These are phyloP conservation scores for Rhyacophila evoluta DNA, from an alignment of 2,888 invertebrate species.

Conservation along the genomic window DNA sequence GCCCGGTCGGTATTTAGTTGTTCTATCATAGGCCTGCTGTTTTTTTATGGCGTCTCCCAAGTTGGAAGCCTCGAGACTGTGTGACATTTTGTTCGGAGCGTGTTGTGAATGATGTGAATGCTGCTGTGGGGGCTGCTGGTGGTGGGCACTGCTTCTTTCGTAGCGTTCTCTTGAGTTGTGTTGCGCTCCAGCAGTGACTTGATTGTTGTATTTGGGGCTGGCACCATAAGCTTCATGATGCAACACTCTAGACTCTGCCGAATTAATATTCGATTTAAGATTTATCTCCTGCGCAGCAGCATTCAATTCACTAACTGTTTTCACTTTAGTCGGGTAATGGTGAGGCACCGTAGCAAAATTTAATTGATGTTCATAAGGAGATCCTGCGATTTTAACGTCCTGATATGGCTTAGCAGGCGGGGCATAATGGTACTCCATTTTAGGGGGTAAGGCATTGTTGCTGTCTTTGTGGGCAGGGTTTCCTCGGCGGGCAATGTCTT, in stretches of 20 bases:
- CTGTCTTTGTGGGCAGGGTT: constrained; percentile 32
- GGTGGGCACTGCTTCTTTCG: constrained; percentile 40
- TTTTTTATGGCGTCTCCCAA: constrained; percentile 44
- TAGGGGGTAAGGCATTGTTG: constrained; percentile 33
- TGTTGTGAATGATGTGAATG: no score
- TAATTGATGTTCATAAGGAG: constrained; percentile 51
- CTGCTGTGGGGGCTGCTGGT: no score
- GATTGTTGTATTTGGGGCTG: constrained; percentile 49
- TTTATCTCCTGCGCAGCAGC: constrained; percentile 51
- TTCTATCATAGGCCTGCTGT: constrained; percentile 34
- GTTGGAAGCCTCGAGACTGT: constrained; percentile 43
- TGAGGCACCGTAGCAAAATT: constrained; percentile 48
- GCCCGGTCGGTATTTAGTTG: constrained; percentile 35
- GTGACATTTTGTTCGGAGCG: neutral
- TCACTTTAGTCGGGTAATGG: constrained; percentile 53
- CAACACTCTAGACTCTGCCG: constrained; percentile 32
- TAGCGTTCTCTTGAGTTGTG: constrained; percentile 49
- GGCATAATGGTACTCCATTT: constrained; percentile 37
- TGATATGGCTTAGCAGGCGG: constrained; percentile 51
- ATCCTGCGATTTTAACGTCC: constrained; percentile 48
- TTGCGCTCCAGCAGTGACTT: neutral
- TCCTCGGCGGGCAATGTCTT: constrained; percentile 46
- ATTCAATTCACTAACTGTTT: constrained; percentile 53
- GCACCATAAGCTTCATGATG: constrained; percentile 35
- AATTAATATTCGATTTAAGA: constrained; percentile 47